Base-by-base conservation (phyloP, 2,888 invertebrate genomes). In the Herminia tarsipennalis region DNA sequence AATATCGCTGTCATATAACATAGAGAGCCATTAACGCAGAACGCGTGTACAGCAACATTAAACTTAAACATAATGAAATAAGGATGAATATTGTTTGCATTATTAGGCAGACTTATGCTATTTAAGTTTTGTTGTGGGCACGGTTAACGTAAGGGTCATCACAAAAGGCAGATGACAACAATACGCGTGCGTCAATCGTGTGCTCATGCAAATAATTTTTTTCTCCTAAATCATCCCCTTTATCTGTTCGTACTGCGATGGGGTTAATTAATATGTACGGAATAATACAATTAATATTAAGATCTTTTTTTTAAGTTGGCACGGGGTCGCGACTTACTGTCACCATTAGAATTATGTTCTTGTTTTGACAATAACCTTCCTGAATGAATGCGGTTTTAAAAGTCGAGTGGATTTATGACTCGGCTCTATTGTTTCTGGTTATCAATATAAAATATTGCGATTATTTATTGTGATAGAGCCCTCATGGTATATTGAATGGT, bases 241-340 rank as follows among this genome's bases (percentile, higher is more conserved):
- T 91, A 88, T 90, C 88, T 87, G 74, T 81, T 73, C 76, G 72
- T 79, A 78, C 58, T 76, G 81, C 76, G 83, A 88, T 86, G 86
- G 91, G 90, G 90, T 91, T 91, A 91, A 91, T 91, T 91, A 91
- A 89, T 87, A 91, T 86, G 88, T 89, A 85, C 78, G 75, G 77
- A 83, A 86, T 84, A 86, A 88, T 88, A 87, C 85, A 87, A 86
- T 90, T 86, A 83, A 85, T 84, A 83, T 85, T 83, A 84, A 85
- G 77, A 80, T 80, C 83, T 76, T 82, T 86, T 84, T 86, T 42
- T 85, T 77, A 70, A 79, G 68, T 78, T 77, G 85, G 83, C 89
- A 86, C 83, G 87, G 87, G 88, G 85, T 89, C 83, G 75, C 75
- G 83, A 83, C 81, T 86, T 83, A 81, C 87, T 88, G 89, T 88